Conservation (phyloP, 2,797 vertebrate species). For the Peromyscus eremicus region DNA sequence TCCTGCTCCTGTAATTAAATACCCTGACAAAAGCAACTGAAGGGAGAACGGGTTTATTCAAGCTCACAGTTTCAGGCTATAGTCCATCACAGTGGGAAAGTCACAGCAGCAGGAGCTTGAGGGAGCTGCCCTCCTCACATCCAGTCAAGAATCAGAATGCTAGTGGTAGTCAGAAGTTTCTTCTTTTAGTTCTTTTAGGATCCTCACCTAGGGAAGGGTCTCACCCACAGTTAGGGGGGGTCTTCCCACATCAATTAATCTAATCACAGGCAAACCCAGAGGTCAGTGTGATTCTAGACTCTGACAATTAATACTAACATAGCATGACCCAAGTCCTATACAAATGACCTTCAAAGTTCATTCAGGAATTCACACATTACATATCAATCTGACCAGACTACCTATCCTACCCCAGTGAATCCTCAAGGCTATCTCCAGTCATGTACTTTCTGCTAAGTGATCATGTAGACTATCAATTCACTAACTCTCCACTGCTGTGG, state of each 20-base stretch:
- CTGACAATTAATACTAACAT: neutral
- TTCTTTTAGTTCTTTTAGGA: neutral
- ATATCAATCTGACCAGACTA: neutral
- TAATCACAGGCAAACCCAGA: neutral
- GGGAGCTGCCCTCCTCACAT: neutral
- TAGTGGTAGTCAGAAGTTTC: too few species aligned
- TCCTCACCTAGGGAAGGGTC: too few species aligned
- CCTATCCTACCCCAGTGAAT: neutral
- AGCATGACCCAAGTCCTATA: neutral
- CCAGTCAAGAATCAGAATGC: neutral
- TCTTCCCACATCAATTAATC: neutral
- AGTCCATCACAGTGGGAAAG: neutral
- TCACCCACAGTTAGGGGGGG: neutral
- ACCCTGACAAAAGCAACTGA: neutral
- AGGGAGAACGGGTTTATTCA: neutral
- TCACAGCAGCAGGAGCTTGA: neutral
- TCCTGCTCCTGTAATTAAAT: neutral
- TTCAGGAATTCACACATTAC: neutral
- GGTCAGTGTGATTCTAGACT: neutral
- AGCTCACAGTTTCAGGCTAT: neutral
- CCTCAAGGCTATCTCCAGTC: neutral
- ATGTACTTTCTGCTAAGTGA: conserved; percentile 5
- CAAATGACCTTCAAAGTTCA: neutral
- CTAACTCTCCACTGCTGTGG: neutral
- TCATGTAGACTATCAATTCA: neutral